Evolutionary conservation across 2,113 vertebrate species (phyloP).

Genomic region (Nothobranchius furzeri): DNA sequence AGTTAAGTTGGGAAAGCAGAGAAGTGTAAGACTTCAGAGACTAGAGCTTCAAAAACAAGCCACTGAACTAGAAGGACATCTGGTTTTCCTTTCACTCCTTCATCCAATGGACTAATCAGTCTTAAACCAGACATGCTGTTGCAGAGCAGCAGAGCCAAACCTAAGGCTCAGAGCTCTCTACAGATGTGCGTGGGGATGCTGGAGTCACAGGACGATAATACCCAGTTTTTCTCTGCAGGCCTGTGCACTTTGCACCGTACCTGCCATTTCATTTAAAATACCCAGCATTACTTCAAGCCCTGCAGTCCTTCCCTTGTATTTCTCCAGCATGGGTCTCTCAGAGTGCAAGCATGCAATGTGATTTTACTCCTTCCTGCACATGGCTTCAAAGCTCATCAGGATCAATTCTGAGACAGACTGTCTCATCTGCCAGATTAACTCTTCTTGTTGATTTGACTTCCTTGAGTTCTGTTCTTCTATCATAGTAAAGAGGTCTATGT

Average conservation of each 20-base stretch:
- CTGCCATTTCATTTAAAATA: constrained; percentile 36
- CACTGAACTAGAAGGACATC: constrained; percentile 22
- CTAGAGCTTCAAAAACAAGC: constrained; percentile 13
- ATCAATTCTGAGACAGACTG: not conserved
- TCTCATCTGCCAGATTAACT: not conserved
- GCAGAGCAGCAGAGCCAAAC: constrained; percentile 34
- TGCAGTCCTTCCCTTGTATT: constrained; percentile 10
- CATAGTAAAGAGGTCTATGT: not conserved
- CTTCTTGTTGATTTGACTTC: not conserved
- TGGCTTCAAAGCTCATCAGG: not conserved
- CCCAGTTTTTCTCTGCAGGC: constrained; percentile 33
- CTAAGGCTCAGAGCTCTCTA: constrained; percentile 29
- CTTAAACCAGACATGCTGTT: constrained; percentile 29
- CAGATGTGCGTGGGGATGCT: constrained; percentile 1
- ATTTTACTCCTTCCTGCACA: not conserved
- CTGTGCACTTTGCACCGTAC: constrained; percentile 11
- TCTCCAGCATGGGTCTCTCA: not conserved
- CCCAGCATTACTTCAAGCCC: constrained; percentile 19
- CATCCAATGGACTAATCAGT: constrained; percentile 39
- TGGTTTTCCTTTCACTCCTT: constrained; percentile 33
- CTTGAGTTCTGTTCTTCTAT: not conserved
- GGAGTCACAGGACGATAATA: constrained; percentile 26
- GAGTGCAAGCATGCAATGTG: not conserved
- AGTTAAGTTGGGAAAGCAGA: constrained; percentile 23
- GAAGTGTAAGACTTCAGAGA: constrained; percentile 30